phyloP scores from a whole-genome alignment of 1,140 invertebrate species.

The Zaprionus ghesquierei region DNA sequence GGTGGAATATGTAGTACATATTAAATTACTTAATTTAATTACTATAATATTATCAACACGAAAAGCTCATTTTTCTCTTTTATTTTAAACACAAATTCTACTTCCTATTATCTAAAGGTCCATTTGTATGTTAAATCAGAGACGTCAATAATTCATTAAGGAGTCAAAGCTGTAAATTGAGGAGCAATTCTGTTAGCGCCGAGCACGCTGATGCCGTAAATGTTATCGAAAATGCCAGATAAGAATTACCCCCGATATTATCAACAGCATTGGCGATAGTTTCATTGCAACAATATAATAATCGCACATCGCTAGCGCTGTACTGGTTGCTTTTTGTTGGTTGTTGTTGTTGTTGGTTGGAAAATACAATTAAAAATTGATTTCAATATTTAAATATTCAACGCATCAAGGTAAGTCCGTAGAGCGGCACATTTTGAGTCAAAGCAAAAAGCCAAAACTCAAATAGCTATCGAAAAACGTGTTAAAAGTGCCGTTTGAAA shows the following conservation, averaged over 20 bases:
- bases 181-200: constrained; percentile 19
- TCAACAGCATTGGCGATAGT: constrained; percentile 20
- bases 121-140: background rate
- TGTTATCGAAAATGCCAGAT: constrained; percentile 28
- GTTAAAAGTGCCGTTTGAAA: constrained; percentile 49
- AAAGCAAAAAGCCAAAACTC: background rate
- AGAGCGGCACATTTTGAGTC: constrained; percentile 30
- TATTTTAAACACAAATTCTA: background rate
- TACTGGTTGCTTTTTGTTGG: constrained; percentile 49
- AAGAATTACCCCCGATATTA: constrained; percentile 26
- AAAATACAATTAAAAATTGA: constrained; percentile 76
- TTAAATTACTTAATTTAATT: background rate
- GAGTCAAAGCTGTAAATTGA: background rate
- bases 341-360: constrained; percentile 60
- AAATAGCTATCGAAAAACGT: constrained; percentile 26
- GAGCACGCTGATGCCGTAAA: background rate
- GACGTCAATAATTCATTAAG: background rate
- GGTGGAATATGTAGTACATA: background rate
- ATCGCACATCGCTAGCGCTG: constrained; percentile 37
- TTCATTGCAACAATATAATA: constrained; percentile 9
- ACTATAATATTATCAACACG: background rate
- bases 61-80: background rate
- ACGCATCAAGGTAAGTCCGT: constrained; percentile 52
- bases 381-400: constrained; percentile 66
- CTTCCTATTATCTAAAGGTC: too few relatives aligned